Conservation (phyloP, 2,797 vertebrate genomes). For the Alectoris magna region DNA sequence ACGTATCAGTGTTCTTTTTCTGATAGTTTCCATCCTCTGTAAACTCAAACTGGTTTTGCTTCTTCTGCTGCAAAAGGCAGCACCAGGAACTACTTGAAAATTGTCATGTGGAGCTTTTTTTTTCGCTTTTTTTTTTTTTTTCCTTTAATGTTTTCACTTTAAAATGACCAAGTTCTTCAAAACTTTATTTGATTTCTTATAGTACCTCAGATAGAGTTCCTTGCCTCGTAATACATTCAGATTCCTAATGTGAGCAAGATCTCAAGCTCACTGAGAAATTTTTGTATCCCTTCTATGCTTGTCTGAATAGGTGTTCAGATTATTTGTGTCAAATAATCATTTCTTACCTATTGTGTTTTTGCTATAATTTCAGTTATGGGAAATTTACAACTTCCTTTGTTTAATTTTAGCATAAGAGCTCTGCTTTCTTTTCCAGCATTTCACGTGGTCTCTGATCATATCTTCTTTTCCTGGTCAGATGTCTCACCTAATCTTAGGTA, state of each 20-base stretch:
- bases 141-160: background rate
- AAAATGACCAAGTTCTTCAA: background rate
- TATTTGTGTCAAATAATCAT: background rate
- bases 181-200: background rate
- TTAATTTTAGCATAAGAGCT: background rate
- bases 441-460: background rate
- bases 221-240: background rate
- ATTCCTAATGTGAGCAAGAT: background rate
- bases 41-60: background rate
- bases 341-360: background rate
- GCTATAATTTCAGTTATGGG: background rate
- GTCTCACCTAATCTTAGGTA: background rate
- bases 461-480: background rate
- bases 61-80: background rate
- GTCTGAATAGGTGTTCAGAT: background rate
- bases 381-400: background rate
- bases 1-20: background rate
- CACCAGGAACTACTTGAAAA: background rate
- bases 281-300: background rate
- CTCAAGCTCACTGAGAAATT: background rate
- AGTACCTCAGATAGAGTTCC: background rate
- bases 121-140: background rate
- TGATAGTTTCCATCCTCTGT: background rate
- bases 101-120: background rate
- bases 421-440: background rate